Conservation (phyloP, 2,888 invertebrate genomes). For the Drosophila meridiana region DNA sequence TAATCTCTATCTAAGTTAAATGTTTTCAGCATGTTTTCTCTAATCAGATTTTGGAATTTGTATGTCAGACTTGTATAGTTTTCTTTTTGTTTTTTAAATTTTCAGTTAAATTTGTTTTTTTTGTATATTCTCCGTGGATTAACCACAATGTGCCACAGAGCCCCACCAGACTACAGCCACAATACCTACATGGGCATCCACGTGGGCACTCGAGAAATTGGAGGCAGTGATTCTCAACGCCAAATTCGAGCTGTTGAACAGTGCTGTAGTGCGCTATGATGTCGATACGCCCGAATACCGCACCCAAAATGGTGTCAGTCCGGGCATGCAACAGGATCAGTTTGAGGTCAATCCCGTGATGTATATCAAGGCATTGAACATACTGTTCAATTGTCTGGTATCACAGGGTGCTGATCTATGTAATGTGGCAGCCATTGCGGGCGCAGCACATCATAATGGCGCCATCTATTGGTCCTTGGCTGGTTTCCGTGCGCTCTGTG, state of each 20-base stretch:
- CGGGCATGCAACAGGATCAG: constrained; percentile 77
- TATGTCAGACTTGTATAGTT: background rate
- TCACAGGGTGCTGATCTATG: constrained; percentile 92
- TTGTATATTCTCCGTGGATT: background rate
- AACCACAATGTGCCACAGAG: constrained; percentile 50
- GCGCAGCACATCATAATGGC: constrained; percentile 52
- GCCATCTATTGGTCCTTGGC: constrained; percentile 58
- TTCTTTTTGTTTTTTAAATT: constrained; percentile 9
- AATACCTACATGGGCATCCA: constrained; percentile 57
- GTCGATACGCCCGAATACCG: constrained; percentile 94
- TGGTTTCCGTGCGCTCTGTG: constrained; percentile 59
- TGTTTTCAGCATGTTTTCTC: background rate
- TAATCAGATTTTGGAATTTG: background rate
- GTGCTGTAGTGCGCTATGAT: constrained; percentile 94
- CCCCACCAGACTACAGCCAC: constrained; percentile 30
- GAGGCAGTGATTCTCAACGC: constrained; percentile 93
- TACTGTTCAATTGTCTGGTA: constrained; percentile 92
- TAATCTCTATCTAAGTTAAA: background rate
- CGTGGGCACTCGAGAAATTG: constrained; percentile 87
- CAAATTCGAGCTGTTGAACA: constrained; percentile 89
- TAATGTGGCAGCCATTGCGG: constrained; percentile 88
- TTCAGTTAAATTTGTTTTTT: background rate
- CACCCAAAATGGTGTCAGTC: constrained; percentile 86
- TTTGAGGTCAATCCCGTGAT: constrained; percentile 91
- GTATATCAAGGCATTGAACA: constrained; percentile 97